Base-by-base conservation (phyloP, 30 jellyfish, hydroid and myxozoan genomes). In the Aurelia sp. region DNA sequence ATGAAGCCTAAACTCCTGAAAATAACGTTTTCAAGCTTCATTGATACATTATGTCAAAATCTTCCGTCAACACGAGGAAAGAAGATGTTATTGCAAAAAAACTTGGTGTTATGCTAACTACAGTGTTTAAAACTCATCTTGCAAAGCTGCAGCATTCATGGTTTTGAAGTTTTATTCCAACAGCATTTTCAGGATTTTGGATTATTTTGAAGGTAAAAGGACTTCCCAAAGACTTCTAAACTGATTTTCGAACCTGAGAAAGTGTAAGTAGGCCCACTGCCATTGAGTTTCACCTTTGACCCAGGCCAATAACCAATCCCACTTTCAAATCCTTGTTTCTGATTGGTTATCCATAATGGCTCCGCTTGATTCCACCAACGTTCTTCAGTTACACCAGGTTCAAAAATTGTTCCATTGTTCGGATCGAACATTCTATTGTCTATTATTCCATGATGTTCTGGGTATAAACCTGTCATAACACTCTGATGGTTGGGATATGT, bases 401-500 rank as follows among this genome's bases (percentile, higher is more conserved):
- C 84, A 77, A 89, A 94, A 20, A 27, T 73, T 30, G 84, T 82
- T 9, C 97, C 96, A 61, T 89, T 89, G n/a, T 38, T 59, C 27
- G 81, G 85, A 90, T 94, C 97, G 38, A 69, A 79, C 97, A 94
- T 89, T 15, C 84, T 63, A 73, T 94, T 85, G 41, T 85, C 96
- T 16, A 94, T 70, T 21, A 94, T 94, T 10, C 97, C 99, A 81
- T 94, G 99, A 38, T 94, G 52, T 58, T 94, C 99, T 31, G 99
- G 97, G 57, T 89, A 94, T 12, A 79, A 86, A 15, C 99, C 99
- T 2, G 99, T 94, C 0, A 94, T 84, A 30, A 94, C 83, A 76
- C 97, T 94, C 48, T 94, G 97, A 58, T 94, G 99, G 71, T 94
- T 94, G 4, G 99, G 99, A 33, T 66, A 71, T 47, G 97, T 89